Percentiles rank a stretch among this genome's conserved stretches.
Evolutionary conservation across 2,113 vertebrate genomes (phyloP).

Genomic region (Dromaius novaehollandiae): DNA sequence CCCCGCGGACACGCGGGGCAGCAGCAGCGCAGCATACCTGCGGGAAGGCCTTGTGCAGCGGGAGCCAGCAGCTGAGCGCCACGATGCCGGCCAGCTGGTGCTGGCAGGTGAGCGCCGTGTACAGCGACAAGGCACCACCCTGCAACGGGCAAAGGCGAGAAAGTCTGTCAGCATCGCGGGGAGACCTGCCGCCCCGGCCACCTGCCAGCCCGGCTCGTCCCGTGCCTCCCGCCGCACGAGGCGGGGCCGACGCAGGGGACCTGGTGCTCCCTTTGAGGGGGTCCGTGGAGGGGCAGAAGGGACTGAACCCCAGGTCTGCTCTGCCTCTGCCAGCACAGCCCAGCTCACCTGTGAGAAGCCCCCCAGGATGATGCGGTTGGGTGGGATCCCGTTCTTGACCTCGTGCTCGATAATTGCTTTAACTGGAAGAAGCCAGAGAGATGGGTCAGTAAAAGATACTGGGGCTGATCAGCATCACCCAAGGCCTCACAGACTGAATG

Average conservation of each 20-base stretch:
- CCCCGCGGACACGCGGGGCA: rapidly evolving
- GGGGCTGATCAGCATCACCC: background rate
- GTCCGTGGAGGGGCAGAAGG: rapidly evolving
- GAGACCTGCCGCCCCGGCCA: rapidly evolving
- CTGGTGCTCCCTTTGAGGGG: rapidly evolving
- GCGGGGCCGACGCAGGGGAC: background rate
- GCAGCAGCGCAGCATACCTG: slow-evolving; percentile 74
- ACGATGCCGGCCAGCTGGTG: slow-evolving; percentile 94
- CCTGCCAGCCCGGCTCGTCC: background rate
- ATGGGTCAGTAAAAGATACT: background rate
- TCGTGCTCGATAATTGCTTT: slow-evolving; percentile 97
- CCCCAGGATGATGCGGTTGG: slow-evolving; percentile 92
- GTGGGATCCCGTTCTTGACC: slow-evolving; percentile 93
- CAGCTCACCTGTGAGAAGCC: slow-evolving; percentile 95
- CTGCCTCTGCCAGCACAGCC: background rate
- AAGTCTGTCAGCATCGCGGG: rapidly evolving
- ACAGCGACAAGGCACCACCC: slow-evolving; percentile 96
- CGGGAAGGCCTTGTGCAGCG: slow-evolving; percentile 92
- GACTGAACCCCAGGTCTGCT: background rate
- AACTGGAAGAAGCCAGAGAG: slow-evolving; percentile 75
- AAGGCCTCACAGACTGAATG: background rate
- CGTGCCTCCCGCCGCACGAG: rapidly evolving
- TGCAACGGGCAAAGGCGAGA: slow-evolving; percentile 34
- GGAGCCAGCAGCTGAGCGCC: slow-evolving; percentile 97
- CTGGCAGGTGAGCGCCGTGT: slow-evolving; percentile 94